phyloP scores from a whole-genome alignment of 1,140 invertebrate genomes.

The Galleria mellonella region DNA sequence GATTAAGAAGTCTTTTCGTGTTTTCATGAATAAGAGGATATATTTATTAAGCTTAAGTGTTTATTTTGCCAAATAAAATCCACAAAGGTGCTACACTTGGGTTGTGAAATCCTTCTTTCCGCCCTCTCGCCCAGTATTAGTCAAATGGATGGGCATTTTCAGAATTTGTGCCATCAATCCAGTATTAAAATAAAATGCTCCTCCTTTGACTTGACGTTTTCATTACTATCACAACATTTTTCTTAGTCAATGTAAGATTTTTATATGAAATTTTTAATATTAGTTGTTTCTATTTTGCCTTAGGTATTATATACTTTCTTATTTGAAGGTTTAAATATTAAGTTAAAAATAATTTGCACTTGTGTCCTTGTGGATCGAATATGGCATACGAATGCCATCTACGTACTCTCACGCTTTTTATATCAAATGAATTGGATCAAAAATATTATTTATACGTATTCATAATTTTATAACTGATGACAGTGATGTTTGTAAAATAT shows the following conservation, averaged over 20 bases:
- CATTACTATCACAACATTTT: constrained; percentile 69
- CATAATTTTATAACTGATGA: constrained; percentile 57
- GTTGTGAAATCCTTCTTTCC: constrained; percentile 74
- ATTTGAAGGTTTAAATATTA: constrained; percentile 67
- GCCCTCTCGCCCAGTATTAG: constrained; percentile 67
- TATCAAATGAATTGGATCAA: constrained; percentile 45
- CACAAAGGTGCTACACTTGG: constrained; percentile 53
- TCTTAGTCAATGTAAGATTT: constrained; percentile 72
- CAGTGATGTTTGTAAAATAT: constrained; percentile 63
- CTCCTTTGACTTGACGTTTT: constrained; percentile 63
- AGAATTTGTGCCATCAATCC: constrained; percentile 66
- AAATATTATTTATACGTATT: constrained; percentile 32
- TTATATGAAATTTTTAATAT: constrained; percentile 61
- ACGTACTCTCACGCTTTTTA: constrained; percentile 67
- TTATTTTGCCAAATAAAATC: constrained; percentile 33
- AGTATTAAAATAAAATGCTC: constrained; percentile 65
- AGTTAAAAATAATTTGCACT: constrained; percentile 57
- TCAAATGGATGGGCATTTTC: constrained; percentile 64
- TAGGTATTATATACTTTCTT: constrained; percentile 70
- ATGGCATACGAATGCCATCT: constrained; percentile 45
- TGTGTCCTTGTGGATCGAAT: constrained; percentile 73
- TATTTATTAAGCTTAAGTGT: background rate
- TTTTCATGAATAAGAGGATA: too few relatives aligned
- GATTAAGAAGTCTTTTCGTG: too few relatives aligned
- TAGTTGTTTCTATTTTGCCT: constrained; percentile 70